Conservation (phyloP, 2,888 invertebrate genomes). For the Cerceris ruficornis region DNA sequence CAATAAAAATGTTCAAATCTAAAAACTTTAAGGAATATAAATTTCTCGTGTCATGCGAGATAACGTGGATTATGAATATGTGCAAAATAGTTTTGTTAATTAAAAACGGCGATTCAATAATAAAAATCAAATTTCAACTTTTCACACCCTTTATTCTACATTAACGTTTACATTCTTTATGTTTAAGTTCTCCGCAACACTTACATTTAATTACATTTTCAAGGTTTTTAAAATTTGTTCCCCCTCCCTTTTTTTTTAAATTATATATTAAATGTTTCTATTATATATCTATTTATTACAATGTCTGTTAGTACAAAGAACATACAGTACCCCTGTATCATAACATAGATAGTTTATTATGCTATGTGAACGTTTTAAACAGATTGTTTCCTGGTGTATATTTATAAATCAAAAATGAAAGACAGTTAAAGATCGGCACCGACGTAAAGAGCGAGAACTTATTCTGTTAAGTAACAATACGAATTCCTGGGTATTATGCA, state of each 20-base stretch:
- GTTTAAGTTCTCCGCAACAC: not conserved
- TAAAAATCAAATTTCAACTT: not conserved
- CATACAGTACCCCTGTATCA: too few species aligned
- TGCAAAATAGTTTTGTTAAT: not conserved
- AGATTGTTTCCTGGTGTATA: not conserved
- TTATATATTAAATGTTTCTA: not conserved
- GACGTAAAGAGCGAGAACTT: not conserved
- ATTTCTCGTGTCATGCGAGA: too few species aligned
- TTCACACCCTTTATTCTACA: conserved; percentile 2
- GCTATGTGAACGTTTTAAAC: not conserved
- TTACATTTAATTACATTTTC: not conserved
- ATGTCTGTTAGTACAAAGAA: not conserved
- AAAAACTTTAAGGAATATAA: too few species aligned
- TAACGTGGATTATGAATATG: too few species aligned
- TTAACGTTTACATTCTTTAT: not conserved
- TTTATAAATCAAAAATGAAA: not conserved
- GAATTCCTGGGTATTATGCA: not conserved
- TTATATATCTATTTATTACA: not conserved
- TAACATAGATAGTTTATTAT: not conserved
- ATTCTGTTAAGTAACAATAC: not conserved
- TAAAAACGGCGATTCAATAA: not conserved
- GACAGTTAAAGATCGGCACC: not conserved
- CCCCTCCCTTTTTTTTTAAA: not conserved
- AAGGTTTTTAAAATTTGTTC: too few species aligned
- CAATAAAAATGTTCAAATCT: too few species aligned